A percentile compares a stretch with the other conserved stretches of the same genome.
phyloP scores from a whole-genome alignment of 2,113 vertebrate species.

The Fregata magnificens region DNA sequence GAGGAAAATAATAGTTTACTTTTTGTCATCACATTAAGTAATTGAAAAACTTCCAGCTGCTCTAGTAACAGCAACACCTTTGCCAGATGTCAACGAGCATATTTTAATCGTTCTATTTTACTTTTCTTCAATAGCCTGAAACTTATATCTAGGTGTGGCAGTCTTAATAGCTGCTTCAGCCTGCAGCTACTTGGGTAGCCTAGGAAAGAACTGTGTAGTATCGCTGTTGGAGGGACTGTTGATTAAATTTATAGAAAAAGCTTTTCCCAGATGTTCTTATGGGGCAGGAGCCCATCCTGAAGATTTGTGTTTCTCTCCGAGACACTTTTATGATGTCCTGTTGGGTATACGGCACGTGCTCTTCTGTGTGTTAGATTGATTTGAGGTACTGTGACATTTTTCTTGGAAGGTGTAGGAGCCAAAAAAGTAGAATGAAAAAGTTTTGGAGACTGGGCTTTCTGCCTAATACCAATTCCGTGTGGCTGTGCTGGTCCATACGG shows the following conservation, averaged over 20 bases:
- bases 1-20: background rate
- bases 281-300: constrained; percentile 18
- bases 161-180: background rate
- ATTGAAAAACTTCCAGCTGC: background rate
- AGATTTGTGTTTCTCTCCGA: constrained; percentile 20
- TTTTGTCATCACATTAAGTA: background rate
- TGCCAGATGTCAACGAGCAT: background rate
- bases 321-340: constrained; percentile 50
- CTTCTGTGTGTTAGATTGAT: constrained; percentile 27
- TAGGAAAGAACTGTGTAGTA: background rate
- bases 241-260: background rate
- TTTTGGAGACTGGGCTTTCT: background rate
- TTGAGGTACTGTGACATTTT: background rate
- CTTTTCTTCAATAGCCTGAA: no score
- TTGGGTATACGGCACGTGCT: background rate
- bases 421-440: background rate
- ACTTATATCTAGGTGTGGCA: background rate
- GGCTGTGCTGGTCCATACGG: background rate
- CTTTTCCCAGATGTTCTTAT: constrained; percentile 41
- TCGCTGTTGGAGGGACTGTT: background rate
- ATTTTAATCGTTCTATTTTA: background rate
- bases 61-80: background rate
- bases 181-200: background rate
- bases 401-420: constrained; percentile 51
- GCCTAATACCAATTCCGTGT: constrained; percentile 45